Evolutionary conservation across 2,888 invertebrate species (phyloP).

Genomic region (Gastrophysa polygoni): DNA sequence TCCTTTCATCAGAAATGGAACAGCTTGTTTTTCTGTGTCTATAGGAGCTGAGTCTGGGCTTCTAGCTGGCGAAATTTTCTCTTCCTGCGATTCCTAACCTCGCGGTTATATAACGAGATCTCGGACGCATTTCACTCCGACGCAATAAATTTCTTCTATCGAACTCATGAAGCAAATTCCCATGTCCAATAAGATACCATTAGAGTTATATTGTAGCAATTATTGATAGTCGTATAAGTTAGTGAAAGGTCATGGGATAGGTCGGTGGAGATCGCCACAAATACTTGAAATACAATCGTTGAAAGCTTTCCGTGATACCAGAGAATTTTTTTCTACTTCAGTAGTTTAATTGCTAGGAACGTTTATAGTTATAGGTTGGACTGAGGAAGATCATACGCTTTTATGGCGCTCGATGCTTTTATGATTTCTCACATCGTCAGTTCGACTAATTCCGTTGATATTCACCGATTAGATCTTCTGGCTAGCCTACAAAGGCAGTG

Average conservation of each 20-base stretch:
- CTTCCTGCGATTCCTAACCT: too few relatives aligned
- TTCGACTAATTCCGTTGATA: background rate
- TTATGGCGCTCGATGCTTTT: background rate
- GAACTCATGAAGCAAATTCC: too few relatives aligned
- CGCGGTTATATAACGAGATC: too few relatives aligned
- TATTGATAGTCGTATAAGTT: too few relatives aligned
- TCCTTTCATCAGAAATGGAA: background rate
- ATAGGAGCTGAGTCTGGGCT: too few relatives aligned
- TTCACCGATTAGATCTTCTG: background rate
- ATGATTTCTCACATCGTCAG: background rate
- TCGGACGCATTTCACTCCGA: too few relatives aligned
- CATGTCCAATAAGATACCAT: too few relatives aligned
- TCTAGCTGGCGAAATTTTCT: too few relatives aligned
- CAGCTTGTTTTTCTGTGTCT: too few relatives aligned
- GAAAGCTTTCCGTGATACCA: slow-evolving; percentile 6
- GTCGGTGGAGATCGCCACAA: background rate
- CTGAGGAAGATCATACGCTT: background rate
- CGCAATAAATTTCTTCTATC: too few relatives aligned
- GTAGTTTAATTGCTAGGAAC: background rate
- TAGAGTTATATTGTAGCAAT: too few relatives aligned
- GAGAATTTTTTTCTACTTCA: background rate
- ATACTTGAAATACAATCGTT: background rate
- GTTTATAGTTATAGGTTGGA: background rate
- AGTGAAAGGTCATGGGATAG: background rate
- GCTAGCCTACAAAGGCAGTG: too few relatives aligned